Conservation (phyloP, 2,888 invertebrate genomes). For the Philaethria dido region DNA sequence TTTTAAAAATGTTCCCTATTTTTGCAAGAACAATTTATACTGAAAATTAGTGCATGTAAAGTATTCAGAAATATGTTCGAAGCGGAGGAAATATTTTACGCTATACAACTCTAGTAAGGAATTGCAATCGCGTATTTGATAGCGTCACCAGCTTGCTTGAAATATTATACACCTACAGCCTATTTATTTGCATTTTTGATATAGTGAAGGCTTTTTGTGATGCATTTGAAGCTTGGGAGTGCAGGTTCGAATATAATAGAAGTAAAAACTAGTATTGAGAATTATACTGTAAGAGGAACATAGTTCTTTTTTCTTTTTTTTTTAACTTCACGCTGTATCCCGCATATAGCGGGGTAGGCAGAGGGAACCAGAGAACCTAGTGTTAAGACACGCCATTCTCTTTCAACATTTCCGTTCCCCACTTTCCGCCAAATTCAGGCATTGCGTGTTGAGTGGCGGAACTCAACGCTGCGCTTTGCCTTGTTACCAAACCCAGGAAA, state of each 20-base stretch:
- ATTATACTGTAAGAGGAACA: no score
- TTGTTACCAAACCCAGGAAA: no score
- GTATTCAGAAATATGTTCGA: constrained; percentile 18
- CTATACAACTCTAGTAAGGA: constrained; percentile 23
- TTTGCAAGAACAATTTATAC: constrained; percentile 5
- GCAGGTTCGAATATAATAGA: background rate
- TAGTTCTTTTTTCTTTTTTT: no score
- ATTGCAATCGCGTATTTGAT: constrained; percentile 40
- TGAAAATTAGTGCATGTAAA: constrained; percentile 16
- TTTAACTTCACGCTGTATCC: no score
- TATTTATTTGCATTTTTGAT: constrained; percentile 4
- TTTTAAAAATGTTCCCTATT: background rate
- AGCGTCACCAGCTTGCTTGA: constrained; percentile 36
- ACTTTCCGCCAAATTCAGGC: no score
- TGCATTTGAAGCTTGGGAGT: background rate
- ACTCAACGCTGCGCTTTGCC: no score
- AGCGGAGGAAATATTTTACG: constrained; percentile 18
- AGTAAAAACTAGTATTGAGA: background rate
- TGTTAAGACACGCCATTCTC: no score
- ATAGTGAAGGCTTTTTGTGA: background rate
- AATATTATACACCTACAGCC: constrained; percentile 21
- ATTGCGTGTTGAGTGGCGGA: no score
- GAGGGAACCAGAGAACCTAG: no score
- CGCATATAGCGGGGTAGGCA: no score
- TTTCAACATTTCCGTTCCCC: no score